These are phyloP conservation scores for Pelvicachromis taeniatus DNA, from an alignment of 2,113 vertebrate genomes.

Conservation along the genomic window DNA sequence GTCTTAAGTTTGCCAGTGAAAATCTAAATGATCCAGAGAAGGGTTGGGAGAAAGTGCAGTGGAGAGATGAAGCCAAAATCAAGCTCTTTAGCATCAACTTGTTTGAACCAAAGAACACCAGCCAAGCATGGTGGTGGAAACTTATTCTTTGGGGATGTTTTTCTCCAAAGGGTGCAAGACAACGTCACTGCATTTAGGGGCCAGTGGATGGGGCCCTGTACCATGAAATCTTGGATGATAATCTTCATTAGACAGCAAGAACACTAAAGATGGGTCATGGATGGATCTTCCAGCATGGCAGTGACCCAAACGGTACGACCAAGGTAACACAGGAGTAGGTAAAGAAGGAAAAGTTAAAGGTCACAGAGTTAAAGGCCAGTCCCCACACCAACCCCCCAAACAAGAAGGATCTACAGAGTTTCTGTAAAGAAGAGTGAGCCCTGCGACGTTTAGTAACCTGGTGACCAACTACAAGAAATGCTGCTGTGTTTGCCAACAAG, in stretches of 20 bases:
- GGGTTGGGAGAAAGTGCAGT: background rate
- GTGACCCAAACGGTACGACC: background rate
- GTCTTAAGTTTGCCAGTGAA: background rate
- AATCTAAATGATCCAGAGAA: background rate
- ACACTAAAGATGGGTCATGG: background rate
- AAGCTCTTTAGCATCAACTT: background rate
- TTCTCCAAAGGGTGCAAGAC: background rate
- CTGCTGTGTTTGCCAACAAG: background rate
- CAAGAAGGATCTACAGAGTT: no score
- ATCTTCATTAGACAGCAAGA: background rate
- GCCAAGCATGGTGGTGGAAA: background rate
- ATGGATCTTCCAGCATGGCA: background rate
- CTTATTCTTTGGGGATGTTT: background rate
- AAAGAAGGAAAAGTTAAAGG: background rate
- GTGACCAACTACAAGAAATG: background rate
- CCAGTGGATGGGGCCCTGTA: background rate
- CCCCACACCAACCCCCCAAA: no score
- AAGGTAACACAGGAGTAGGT: background rate
- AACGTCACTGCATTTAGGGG: background rate
- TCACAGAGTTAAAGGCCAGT: no score
- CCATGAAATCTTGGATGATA: background rate
- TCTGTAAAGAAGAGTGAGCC: background rate
- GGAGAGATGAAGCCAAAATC: background rate
- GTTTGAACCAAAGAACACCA: background rate
- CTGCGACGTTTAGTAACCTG: background rate